phyloP scores from a whole-genome alignment of 2,888 invertebrate genomes.

The Agrochola circellaris region DNA sequence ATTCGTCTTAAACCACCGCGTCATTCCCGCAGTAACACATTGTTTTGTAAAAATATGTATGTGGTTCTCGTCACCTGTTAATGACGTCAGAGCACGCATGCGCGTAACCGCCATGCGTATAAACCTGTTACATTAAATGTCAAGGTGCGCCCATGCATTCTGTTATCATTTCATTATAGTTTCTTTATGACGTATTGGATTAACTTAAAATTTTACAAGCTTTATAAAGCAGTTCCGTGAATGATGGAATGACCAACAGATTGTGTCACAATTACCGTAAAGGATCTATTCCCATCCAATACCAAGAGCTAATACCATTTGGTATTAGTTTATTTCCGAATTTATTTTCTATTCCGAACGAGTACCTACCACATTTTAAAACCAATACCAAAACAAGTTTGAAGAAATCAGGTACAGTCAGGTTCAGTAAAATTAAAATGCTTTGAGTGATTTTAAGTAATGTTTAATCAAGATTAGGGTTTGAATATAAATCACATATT shows the following conservation, averaged over 20 bases:
- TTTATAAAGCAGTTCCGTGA: background rate
- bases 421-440: too few species aligned
- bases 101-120: constrained; percentile 40
- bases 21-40: background rate
- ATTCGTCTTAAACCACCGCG: background rate
- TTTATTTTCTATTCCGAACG: too few species aligned
- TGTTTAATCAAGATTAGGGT: too few species aligned
- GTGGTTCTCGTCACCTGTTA: constrained; percentile 18
- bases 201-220: background rate
- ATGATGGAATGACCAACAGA: background rate
- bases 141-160: constrained; percentile 52
- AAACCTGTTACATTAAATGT: constrained; percentile 54
- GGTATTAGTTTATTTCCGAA: too few species aligned
- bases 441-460: too few species aligned
- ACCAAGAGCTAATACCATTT: too few species aligned
- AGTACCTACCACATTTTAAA: too few species aligned
- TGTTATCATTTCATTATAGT: constrained; percentile 19
- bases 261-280: too few species aligned
- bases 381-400: too few species aligned
- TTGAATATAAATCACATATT: too few species aligned
- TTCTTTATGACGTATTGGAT: constrained; percentile 28
- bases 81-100: constrained; percentile 55
- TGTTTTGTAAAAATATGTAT: background rate
- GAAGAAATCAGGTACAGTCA: too few species aligned
- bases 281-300: too few species aligned